A percentile compares a stretch with the other conserved stretches of the same genome.
Evolutionary conservation across 1,140 invertebrate genomes (phyloP).

Genomic region (Ceratina calcarata): DNA sequence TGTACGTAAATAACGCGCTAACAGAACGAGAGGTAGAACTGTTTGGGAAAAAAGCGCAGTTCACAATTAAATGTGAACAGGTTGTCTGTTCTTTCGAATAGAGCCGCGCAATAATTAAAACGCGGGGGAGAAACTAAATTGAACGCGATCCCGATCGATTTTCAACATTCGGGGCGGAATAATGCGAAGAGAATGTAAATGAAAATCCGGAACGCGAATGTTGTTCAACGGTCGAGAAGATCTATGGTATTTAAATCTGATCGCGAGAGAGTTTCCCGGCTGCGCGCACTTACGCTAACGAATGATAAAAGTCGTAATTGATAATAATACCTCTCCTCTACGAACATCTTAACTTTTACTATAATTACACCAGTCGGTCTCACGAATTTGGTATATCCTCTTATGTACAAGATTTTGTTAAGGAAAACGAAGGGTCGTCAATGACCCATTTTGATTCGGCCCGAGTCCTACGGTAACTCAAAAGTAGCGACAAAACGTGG

Average conservation of each 20-base stretch:
- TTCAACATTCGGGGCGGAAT: background rate
- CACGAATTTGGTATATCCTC: conserved; percentile 67
- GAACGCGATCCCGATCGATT: background rate
- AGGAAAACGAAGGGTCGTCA: conserved; percentile 11
- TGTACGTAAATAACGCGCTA: conserved; percentile 37
- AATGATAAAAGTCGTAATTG: conserved; percentile 30
- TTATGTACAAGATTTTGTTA: conserved; percentile 55
- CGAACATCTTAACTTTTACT: conserved; percentile 38
- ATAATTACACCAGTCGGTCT: conserved; percentile 48
- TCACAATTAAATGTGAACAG: conserved; percentile 21
- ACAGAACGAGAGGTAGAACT: conserved; percentile 50
- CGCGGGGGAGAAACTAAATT: background rate
- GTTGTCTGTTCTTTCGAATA: background rate
- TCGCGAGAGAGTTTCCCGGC: background rate
- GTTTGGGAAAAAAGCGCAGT: conserved; percentile 37
- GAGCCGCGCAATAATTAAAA: background rate
- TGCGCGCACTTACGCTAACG: conserved; percentile 26
- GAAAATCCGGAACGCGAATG: background rate
- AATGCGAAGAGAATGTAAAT: too few species aligned
- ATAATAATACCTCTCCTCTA: conserved; percentile 52
- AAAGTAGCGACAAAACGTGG: background rate
- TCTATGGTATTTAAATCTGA: background rate
- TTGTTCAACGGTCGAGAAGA: background rate
- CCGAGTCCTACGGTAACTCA: conserved; percentile 21
- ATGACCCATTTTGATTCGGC: conserved; percentile 44